Conservation (phyloP, 2,888 invertebrate species). For the Platycheirus rosarum region DNA sequence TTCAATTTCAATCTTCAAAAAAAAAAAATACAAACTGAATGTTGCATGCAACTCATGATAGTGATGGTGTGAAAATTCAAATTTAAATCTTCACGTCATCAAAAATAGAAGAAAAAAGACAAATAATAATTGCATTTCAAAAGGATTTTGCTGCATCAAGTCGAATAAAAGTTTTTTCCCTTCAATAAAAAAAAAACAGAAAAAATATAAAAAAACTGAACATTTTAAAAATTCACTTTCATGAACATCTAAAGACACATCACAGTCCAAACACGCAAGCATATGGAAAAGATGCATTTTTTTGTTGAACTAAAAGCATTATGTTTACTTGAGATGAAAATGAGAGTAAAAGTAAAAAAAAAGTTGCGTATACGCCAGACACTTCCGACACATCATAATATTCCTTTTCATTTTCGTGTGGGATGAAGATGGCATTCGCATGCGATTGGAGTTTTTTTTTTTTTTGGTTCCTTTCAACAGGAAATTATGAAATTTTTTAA, state of each 20-base stretch:
- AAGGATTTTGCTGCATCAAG: constrained; percentile 3
- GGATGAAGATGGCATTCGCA: constrained; percentile 49
- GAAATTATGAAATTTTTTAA: constrained; percentile 42
- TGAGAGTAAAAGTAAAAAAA: constrained; percentile 43
- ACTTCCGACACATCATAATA: constrained; percentile 9
- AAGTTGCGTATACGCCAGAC: constrained; percentile 45
- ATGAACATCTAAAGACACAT: constrained; percentile 10
- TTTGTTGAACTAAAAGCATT: constrained; percentile 5
- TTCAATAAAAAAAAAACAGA: constrained; percentile 19
- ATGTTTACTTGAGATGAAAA: constrained; percentile 17
- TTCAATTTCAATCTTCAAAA: constrained; percentile 34
- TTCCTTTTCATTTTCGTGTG: constrained; percentile 39
- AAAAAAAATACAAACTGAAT: neutral
- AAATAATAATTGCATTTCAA: constrained; percentile 5
- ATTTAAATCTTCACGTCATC: constrained; percentile 33
- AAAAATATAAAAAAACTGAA: constrained; percentile 13
- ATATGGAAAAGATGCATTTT: constrained; percentile 41
- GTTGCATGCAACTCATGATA: constrained; percentile 41
- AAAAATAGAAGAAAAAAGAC: neutral
- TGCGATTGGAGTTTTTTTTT: constrained; percentile 25
- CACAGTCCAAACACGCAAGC: constrained; percentile 30
- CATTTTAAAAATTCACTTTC: constrained; percentile 51
- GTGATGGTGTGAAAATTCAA: constrained; percentile 31
- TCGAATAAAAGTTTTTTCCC: constrained; percentile 25
- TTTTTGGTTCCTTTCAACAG: constrained; percentile 27